Conservation (phyloP, 2,888 invertebrate genomes). For the Prenolepis imparis region DNA sequence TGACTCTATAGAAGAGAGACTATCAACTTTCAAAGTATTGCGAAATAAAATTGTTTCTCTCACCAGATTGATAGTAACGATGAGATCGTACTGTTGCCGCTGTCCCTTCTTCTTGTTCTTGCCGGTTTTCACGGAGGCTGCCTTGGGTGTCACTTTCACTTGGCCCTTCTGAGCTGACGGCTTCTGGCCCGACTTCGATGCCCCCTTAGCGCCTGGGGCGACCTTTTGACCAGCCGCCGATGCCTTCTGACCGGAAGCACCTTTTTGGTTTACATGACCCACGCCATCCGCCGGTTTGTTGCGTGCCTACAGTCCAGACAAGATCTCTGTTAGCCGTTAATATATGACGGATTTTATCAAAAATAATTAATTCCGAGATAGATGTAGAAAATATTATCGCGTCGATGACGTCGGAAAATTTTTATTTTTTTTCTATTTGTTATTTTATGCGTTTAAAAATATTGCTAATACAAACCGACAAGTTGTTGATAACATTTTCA, state of each 20-base stretch:
- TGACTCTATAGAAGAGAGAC: not conserved
- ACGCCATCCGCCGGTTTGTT: slow-evolving; percentile 94
- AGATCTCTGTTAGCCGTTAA: slow-evolving; percentile 47
- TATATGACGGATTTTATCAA: not conserved
- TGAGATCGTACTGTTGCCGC: slow-evolving; percentile 93
- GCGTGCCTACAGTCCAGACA: slow-evolving; percentile 89
- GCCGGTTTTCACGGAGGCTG: slow-evolving; percentile 88
- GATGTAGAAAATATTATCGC: not conserved
- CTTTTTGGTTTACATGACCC: slow-evolving; percentile 91
- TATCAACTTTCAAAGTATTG: not conserved
- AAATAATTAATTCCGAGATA: not conserved
- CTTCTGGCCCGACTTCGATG: slow-evolving; percentile 90
- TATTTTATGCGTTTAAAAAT: not conserved
- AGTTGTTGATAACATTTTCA: not conserved
- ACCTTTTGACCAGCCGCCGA: slow-evolving; percentile 89
- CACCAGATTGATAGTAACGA: slow-evolving; percentile 94
- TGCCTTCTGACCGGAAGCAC: slow-evolving; percentile 90
- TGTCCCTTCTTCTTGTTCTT: slow-evolving; percentile 93
- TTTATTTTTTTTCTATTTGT: not conserved
- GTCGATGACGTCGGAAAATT: not conserved
- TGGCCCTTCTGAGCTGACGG: slow-evolving; percentile 92
- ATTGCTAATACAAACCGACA: not conserved
- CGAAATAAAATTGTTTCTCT: slow-evolving; percentile 82
- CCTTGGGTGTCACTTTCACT: slow-evolving; percentile 87
- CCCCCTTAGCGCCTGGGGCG: slow-evolving; percentile 88